Conservation (phyloP, 2,797 vertebrate species). For the Melanotaenia trifasciata region DNA sequence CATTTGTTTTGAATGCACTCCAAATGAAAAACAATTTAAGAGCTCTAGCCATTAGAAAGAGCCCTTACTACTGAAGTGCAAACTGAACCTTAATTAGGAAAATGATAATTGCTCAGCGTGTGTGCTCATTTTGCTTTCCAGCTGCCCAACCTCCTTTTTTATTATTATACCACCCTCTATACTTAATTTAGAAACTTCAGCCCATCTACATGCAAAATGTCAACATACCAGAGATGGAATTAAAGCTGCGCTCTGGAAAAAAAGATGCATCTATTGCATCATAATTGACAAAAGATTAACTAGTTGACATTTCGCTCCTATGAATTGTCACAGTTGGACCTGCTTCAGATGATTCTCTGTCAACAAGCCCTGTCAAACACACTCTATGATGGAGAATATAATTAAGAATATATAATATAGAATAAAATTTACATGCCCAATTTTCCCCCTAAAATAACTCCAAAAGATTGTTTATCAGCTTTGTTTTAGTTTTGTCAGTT, state of each 20-base stretch:
- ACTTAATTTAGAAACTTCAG: constrained; percentile 54
- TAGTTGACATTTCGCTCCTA: constrained; percentile 64
- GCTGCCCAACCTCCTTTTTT: constrained; percentile 41
- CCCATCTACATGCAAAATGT: constrained; percentile 74
- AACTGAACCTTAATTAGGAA: constrained; percentile 78
- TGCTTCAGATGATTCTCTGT: constrained; percentile 49
- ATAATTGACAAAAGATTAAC: constrained; percentile 74
- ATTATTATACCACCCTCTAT: constrained; percentile 40
- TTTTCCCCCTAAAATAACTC: constrained; percentile 23
- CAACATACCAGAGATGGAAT: constrained; percentile 73
- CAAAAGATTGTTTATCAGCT: constrained; percentile 22
- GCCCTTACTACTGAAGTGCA: constrained; percentile 70
- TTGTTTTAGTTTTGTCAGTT: constrained; percentile 59
- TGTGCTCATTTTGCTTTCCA: constrained; percentile 56
- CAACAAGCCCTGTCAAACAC: constrained; percentile 51
- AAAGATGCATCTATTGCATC: constrained; percentile 70
- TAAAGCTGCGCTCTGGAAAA: constrained; percentile 64
- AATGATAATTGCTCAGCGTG: constrained; percentile 70
- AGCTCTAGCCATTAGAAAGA: constrained; percentile 68
- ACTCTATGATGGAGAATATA: constrained; percentile 66
- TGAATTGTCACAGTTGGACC: constrained; percentile 58
- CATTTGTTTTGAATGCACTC: constrained; percentile 77
- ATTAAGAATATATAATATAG: constrained; percentile 49
- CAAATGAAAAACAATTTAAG: constrained; percentile 79
- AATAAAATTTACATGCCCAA: constrained; percentile 1